Base-by-base conservation (phyloP, 2,113 vertebrate genomes). In the Bujurquina vittata region DNA sequence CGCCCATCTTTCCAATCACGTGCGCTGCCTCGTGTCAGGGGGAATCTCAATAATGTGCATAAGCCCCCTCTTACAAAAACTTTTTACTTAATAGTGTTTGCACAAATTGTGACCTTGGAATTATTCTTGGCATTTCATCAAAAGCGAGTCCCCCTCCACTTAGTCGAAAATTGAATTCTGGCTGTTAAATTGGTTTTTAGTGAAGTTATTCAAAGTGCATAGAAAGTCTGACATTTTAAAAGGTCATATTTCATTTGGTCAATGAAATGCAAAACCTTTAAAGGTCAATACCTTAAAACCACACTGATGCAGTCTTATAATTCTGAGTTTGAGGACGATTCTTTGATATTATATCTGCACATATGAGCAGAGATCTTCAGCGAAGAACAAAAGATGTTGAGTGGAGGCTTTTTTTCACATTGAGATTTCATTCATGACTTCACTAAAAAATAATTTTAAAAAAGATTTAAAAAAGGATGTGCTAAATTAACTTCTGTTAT, bases 361-460 rank as follows among this genome's bases (percentile, higher is more conserved):
- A 72, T 74, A 65, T 79, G 10, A 52, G 3, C 49, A 62, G 40
- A 61, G 37, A 60, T 55, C 62, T 31, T 31, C 7, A 18, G 12
- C 46, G 20, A 65, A 29, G 37, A 12, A 26, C 9, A 62, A 33
- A 46, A 54, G 11, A 37, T 43, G 56, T 22, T 26, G 75, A 89
- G 87, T 10, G 43, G 86, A 91, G 90, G 91, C 87, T 88, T 87
- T 80, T 73, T 86, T n/a, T n/a, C 61, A 23, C 56, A 80, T 76
- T 63, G 77, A 81, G 83, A 89, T 58, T 85, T 84, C 23, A 60
- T 59, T 67, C 26, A 10, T n/a, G n/a, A n/a, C n/a, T n/a, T n/a
- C n/a, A n/a, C n/a, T n/a, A n/a, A n/a, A n/a, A n/a, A n/a, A n/a
- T n/a, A n/a, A n/a, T n/a, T n/a, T n/a, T n/a, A 18, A 73, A 5